Percentiles rank a stretch among this genome's conserved stretches.
These are phyloP conservation scores for Nemotelus nigrinus DNA, from an alignment of 2,888 invertebrate genomes.

Conservation along the genomic window DNA sequence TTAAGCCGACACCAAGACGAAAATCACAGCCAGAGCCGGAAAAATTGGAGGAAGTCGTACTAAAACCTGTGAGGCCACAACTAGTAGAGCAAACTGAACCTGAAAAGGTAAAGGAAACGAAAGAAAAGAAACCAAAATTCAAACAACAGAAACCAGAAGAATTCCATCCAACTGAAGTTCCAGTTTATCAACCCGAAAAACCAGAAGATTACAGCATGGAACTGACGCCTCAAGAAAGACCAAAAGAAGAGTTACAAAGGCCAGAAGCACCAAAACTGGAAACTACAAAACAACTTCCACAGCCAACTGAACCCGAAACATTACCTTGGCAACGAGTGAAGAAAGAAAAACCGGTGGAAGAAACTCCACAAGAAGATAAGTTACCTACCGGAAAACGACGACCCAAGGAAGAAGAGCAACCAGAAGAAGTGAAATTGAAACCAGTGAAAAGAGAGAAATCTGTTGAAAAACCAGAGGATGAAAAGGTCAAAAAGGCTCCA, in stretches of 20 bases:
- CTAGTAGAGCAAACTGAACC: conserved; percentile 54
- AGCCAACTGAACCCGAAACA: conserved; percentile 4
- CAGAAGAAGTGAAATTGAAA: conserved; percentile 58
- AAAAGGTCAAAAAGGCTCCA: conserved; percentile 16
- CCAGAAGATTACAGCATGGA: conserved; percentile 21
- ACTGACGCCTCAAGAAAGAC: conserved; percentile 50
- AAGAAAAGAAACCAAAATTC: conserved; percentile 55
- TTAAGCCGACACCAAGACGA: conserved; percentile 53
- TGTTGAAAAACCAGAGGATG: conserved; percentile 30
- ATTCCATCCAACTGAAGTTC: conserved; percentile 23
- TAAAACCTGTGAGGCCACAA: conserved; percentile 51
- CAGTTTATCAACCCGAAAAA: conserved; percentile 13
- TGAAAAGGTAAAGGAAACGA: background rate
- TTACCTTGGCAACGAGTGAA: conserved; percentile 62
- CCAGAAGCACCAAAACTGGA: background rate
- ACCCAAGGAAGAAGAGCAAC: conserved; percentile 49
- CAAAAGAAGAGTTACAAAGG: conserved; percentile 52
- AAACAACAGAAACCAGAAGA: conserved; percentile 39
- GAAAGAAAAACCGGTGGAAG: conserved; percentile 63
- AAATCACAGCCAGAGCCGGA: conserved; percentile 51
- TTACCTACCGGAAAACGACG: conserved; percentile 53
- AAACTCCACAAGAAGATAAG: conserved; percentile 54
- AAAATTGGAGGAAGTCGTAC: conserved; percentile 55
- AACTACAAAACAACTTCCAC: background rate
- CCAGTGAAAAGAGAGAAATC: conserved; percentile 56